These are phyloP conservation scores for Caenorhabditis macrosperma DNA, from an alignment of 2,888 invertebrate genomes.

Conservation along the genomic window DNA sequence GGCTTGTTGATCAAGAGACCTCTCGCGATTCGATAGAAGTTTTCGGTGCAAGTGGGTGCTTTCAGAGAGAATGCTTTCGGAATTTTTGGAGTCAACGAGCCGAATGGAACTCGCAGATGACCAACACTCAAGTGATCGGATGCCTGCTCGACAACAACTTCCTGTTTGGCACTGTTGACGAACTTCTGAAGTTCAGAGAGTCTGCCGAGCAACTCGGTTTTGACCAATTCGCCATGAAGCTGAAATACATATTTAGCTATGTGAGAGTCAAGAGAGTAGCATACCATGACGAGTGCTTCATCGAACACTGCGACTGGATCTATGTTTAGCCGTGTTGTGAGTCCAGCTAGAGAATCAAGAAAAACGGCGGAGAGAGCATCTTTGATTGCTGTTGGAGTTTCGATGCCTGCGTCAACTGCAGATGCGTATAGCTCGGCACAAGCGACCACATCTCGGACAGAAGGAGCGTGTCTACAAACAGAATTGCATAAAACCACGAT, in stretches of 20 bases:
- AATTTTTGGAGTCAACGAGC: constrained; percentile 85
- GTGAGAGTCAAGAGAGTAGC: not conserved
- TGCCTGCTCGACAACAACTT: constrained; percentile 9
- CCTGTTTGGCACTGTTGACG: constrained; percentile 6
- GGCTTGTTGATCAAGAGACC: constrained; percentile 89
- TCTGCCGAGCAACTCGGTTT: constrained; percentile 10
- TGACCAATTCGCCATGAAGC: constrained; percentile 37
- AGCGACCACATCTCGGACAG: constrained; percentile 85
- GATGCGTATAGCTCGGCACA: constrained; percentile 82
- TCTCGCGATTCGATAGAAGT: constrained; percentile 89
- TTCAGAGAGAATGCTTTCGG: constrained; percentile 78
- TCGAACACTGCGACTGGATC: constrained; percentile 52
- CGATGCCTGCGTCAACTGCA: constrained; percentile 69
- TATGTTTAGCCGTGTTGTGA: constrained; percentile 90
- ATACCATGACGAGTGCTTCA: constrained; percentile 64
- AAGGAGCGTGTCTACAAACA: constrained; percentile 68
- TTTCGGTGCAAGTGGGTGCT: constrained; percentile 84
- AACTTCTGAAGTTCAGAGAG: constrained; percentile 8
- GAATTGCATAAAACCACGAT: not conserved
- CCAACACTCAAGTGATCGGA: constrained; percentile 48
- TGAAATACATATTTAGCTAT: constrained; percentile 8
- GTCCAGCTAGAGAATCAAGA: constrained; percentile 92
- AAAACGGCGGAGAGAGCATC: constrained; percentile 84
- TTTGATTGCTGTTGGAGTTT: constrained; percentile 65
- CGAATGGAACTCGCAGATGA: constrained; percentile 61